Base-by-base conservation (phyloP, 2,888 invertebrate species). In the Cosmorhoe ocellata region DNA sequence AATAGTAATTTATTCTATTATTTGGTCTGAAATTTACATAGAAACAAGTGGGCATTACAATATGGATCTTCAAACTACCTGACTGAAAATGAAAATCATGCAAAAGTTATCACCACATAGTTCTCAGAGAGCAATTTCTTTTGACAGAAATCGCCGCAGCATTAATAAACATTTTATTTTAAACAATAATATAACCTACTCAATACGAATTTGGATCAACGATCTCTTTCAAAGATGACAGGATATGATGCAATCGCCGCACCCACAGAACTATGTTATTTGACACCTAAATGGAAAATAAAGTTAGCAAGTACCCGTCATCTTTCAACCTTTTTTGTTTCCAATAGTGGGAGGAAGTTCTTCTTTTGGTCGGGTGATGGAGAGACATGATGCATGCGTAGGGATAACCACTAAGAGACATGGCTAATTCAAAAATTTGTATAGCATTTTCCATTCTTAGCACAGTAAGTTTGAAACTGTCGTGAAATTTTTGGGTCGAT, bases 241-340 rank as follows among this genome's bases (percentile, higher is more conserved):
- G 56, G 56, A 56, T 47, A 51, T 62, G 62, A 62, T 42, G 62
- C 58, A 55, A 62, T 53, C 59, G 43, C 39, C 53, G 55, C 62
- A 44, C 62, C 62, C 58, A 62, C 59, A 36, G 13, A 51, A 36
- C 54, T 51, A 50, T 49, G 52, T 42, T 51, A 54, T 51, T 55
- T 40, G 54, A 55, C 54, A 46, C 41, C 42, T 38, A 56, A 53
- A 56, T 56, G 52, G 55, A 51, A 57, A 39, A 56, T 43, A 47
- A 54, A 58, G 36, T 53, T 48, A 53, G 48, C 52, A 9, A 40
- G 52, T 40, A 33, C 39, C 26, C 39, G 52, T 44, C 47, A 53
- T 40, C 48, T 48, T 10, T 52, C 11, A 39, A 26, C 43, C 48
- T 53, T 52, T 52, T 52, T 48, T 52, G 52, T 43, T 52, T 47